phyloP scores from a whole-genome alignment of 2,113 vertebrate species.

The Callorhinus ursinus region DNA sequence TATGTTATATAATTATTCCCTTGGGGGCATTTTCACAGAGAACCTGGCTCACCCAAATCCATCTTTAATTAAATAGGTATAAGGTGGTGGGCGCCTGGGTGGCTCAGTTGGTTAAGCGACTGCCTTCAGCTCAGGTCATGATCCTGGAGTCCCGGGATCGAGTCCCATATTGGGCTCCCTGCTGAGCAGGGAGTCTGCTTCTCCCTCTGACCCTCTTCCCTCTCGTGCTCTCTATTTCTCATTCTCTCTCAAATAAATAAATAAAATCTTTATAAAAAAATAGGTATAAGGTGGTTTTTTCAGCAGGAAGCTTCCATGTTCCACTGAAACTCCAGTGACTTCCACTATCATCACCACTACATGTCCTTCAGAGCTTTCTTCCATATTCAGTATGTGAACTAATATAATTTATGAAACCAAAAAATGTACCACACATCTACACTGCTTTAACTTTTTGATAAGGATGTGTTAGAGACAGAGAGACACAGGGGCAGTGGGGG shows the following conservation, averaged over 20 bases:
- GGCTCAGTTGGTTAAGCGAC: too few relatives aligned
- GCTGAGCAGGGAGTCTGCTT: too few relatives aligned
- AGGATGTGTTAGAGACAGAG: not conserved
- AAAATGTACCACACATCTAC: not conserved
- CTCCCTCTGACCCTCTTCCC: too few relatives aligned
- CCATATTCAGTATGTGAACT: not conserved
- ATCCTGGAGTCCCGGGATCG: too few relatives aligned
- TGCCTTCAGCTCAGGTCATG: too few relatives aligned
- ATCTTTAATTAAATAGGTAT: constrained; percentile 40
- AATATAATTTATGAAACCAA: not conserved
- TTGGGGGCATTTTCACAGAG: not conserved
- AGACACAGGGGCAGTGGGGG: not conserved
- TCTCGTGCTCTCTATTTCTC: too few relatives aligned
- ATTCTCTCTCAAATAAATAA: too few relatives aligned
- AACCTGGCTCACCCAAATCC: not conserved
- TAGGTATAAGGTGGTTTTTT: not conserved
- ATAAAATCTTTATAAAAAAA: not conserved
- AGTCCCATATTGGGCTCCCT: too few relatives aligned
- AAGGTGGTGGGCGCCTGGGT: not conserved
- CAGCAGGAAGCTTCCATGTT: not conserved
- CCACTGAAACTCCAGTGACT: not conserved
- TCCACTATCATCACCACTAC: not conserved
- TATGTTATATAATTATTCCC: not conserved
- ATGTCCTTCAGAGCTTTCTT: not conserved
- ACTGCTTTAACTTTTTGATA: not conserved